Conservation (phyloP, 2,113 vertebrate genomes). For the Synchiropus splendidus region DNA sequence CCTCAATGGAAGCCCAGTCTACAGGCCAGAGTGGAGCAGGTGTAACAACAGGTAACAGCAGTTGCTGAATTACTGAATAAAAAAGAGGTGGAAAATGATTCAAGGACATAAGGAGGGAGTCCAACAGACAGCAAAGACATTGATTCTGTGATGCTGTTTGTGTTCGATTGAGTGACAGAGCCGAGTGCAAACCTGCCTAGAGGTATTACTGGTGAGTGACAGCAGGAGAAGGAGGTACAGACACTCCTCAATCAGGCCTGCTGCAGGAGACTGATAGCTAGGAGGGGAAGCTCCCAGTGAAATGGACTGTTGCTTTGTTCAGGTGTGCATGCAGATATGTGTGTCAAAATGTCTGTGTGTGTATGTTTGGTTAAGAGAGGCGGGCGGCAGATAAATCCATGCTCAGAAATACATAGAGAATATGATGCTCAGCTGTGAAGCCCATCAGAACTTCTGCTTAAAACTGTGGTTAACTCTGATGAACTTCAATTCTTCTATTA, state of each 20-base stretch:
- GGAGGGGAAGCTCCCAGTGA: too few relatives aligned
- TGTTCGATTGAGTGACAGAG: slow-evolving; percentile 57
- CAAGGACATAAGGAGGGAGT: background rate
- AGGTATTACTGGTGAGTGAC: slow-evolving; percentile 59
- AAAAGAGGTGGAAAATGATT: slow-evolving; percentile 16
- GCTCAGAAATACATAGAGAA: too few relatives aligned
- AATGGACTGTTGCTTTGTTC: too few relatives aligned
- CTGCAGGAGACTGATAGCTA: background rate
- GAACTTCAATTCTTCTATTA: too few relatives aligned
- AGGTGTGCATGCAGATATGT: too few relatives aligned
- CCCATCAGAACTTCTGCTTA: too few relatives aligned
- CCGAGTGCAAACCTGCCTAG: slow-evolving; percentile 47
- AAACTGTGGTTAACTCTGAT: too few relatives aligned
- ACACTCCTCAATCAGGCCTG: slow-evolving; percentile 45
- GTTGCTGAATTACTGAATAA: background rate
- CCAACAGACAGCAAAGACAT: slow-evolving; percentile 30
- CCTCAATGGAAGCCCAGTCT: too few relatives aligned
- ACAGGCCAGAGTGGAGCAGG: background rate
- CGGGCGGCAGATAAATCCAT: too few relatives aligned
- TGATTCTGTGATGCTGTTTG: slow-evolving; percentile 39
- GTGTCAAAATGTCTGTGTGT: too few relatives aligned
- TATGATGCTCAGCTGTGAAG: too few relatives aligned
- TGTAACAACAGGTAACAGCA: background rate
- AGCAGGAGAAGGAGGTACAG: slow-evolving; percentile 42
- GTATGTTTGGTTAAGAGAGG: too few relatives aligned